Base-by-base conservation (phyloP, 2,113 vertebrate species). In the Odontesthes bonariensis region DNA sequence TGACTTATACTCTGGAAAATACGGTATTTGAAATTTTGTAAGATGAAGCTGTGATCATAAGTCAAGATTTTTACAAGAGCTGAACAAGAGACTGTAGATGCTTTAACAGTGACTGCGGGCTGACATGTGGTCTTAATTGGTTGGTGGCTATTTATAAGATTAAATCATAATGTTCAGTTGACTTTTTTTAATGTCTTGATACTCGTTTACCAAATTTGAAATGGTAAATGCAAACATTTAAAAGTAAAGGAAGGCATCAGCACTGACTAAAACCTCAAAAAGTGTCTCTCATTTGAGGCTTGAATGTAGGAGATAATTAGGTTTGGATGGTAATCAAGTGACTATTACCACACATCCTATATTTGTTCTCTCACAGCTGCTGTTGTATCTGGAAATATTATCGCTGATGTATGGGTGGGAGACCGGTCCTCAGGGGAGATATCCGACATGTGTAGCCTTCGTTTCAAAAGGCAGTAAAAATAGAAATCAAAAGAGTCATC, bases 401-500 rank as follows among this genome's bases (percentile, higher is more conserved):
- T 7, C 22, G 2, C 3, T 11, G 33, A 46, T 73, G 54, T 2
- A 19, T 38, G 57, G n/a, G 60, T 51, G 52, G 42, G 23, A 53
- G 20, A 44, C 54, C 1, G 19, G 32, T 54, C 33, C 67, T 72
- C 42, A 0, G 63, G 73, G 66, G 61, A 82, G 54, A 72, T 22
- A 35, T 81, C 6, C 55, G 64, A 72, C 68, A 73, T 73, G 77
- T 68, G 38, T 38, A 65, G 44, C 23, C 14, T 69, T 60, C 64
- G 33, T 32, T 55, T 31, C 63, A 57, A 47, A 74, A 64, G 56
- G 40, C 8, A 49, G 27, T 69, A 82, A 85, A 87, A 86, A 86
- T 83, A 88, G 79, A 83, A 70, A 77, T 73, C 23, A 20, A 62
- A 70, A 27, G 40, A 68, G 66, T 3, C 49, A 57, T 68, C 42